Conservation (phyloP, 37 sponge, comb jelly and placozoan species). For the Crambe crambe region DNA sequence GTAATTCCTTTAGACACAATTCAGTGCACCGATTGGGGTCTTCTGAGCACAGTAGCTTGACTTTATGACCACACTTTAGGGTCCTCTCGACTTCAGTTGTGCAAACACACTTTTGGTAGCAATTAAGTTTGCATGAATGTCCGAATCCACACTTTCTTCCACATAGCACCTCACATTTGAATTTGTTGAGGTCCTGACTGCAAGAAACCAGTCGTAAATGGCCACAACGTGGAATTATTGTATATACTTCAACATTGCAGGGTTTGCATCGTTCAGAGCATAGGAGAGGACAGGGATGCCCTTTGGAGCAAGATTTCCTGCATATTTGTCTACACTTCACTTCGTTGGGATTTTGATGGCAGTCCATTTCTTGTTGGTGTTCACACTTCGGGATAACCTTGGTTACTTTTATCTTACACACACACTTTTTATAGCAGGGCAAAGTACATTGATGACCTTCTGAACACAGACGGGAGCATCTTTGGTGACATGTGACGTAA, state of each 20-base stretch:
- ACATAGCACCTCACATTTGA: conserved; percentile 1
- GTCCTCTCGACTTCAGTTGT: too few relatives aligned
- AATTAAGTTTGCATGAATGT: conserved; percentile 38
- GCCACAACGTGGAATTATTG: conserved; percentile 33
- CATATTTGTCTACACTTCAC: too few relatives aligned
- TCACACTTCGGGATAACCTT: conserved; percentile 31
- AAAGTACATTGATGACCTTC: conserved; percentile 40
- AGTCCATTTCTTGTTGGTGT: not conserved
- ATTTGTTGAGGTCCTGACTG: not conserved
- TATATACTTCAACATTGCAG: not conserved
- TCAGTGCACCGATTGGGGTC: too few relatives aligned
- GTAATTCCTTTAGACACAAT: too few relatives aligned
- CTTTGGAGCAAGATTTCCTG: too few relatives aligned
- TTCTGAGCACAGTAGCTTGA: too few relatives aligned
- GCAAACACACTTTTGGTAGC: too few relatives aligned
- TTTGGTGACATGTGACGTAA: conserved; percentile 20
- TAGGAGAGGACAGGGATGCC: too few relatives aligned
- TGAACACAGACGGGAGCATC: conserved; percentile 27
- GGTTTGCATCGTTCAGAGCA: conserved; percentile 19
- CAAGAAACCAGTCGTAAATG: conserved; percentile 19
- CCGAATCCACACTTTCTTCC: conserved; percentile 32
- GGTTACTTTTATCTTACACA: conserved; percentile 4
- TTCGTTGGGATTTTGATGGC: not conserved
- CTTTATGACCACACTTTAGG: too few relatives aligned
- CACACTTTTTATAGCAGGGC: conserved; percentile 25